These are phyloP conservation scores for Xiphophorus hellerii DNA, from an alignment of 2,113 vertebrate species.

Conservation along the genomic window DNA sequence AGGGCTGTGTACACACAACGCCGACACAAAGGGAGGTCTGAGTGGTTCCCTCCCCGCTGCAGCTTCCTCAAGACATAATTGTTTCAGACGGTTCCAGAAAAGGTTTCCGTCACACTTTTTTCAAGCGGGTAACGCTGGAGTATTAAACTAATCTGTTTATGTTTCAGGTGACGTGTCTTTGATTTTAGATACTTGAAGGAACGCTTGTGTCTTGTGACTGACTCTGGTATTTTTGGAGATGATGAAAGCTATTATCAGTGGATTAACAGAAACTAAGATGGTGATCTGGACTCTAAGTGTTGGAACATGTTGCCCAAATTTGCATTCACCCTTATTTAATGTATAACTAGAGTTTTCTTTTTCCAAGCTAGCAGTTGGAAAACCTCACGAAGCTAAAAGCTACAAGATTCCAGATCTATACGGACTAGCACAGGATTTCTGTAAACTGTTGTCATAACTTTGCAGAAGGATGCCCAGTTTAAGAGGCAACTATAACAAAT, in stretches of 20 bases:
- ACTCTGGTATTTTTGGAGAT: conserved; percentile 57
- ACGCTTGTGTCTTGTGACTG: conserved; percentile 54
- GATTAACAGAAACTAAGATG: conserved; percentile 61
- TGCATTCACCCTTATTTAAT: conserved; percentile 24
- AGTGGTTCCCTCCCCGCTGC: conserved; percentile 11
- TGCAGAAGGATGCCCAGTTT: too few relatives aligned
- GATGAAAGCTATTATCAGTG: conserved; percentile 58
- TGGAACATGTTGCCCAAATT: conserved; percentile 45
- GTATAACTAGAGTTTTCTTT: conserved; percentile 23
- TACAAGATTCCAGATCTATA: too few relatives aligned
- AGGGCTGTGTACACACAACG: conserved; percentile 43
- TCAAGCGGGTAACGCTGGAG: background rate
- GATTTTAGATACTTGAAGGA: conserved; percentile 28
- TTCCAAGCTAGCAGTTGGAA: conserved; percentile 9
- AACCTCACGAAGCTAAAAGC: too few relatives aligned
- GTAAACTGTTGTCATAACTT: too few relatives aligned
- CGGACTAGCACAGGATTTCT: too few relatives aligned
- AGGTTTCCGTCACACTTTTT: conserved; percentile 15
- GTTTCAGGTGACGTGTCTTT: conserved; percentile 36
- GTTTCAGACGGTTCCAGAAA: conserved; percentile 37
- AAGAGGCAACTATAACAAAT: too few relatives aligned
- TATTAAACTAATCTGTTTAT: conserved; percentile 7
- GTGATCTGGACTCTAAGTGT: conserved; percentile 27
- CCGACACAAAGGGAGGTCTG: conserved; percentile 30
- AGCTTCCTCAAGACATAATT: conserved; percentile 41